Conservation (phyloP, 2,113 vertebrate genomes). For the Corythoichthys haematopterus region DNA sequence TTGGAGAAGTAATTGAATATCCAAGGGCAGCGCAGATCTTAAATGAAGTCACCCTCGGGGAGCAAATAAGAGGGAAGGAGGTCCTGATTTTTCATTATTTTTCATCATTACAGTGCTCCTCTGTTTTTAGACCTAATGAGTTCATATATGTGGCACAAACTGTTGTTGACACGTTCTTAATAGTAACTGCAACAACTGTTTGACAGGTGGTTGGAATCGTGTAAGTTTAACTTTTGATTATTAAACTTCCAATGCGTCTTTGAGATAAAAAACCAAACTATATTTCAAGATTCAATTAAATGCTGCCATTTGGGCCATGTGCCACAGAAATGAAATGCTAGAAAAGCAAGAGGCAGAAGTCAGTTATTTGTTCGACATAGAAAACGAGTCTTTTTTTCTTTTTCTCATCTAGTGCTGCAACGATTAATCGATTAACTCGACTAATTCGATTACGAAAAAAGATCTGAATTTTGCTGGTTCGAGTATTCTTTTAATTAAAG, state of each 20-base stretch:
- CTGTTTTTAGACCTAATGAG: constrained; percentile 20
- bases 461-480: too few species aligned
- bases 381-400: too few species aligned
- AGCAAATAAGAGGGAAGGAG: constrained; percentile 43
- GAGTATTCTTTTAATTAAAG: too few species aligned
- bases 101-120: constrained; percentile 35
- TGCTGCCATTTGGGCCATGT: constrained; percentile 3
- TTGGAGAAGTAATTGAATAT: constrained; percentile 58
- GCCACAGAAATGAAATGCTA: background rate
- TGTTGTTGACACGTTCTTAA: constrained; percentile 9
- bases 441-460: too few species aligned
- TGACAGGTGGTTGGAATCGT: constrained; percentile 17
- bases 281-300: constrained; percentile 15
- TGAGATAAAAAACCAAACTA: constrained; percentile 6
- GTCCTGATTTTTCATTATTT: constrained; percentile 40
- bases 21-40: constrained; percentile 52
- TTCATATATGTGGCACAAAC: background rate
- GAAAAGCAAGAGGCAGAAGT: background rate
- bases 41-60: constrained; percentile 52
- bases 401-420: background rate
- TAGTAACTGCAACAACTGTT: constrained; percentile 24
- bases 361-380: background rate
- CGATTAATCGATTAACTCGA: too few species aligned
- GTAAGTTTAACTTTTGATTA: constrained; percentile 16
- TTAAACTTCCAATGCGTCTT: constrained; percentile 20